A percentile compares a stretch with the other conserved stretches of the same genome.
These are phyloP conservation scores for Deroplatys truncata DNA, from an alignment of 2,888 invertebrate species.

Conservation along the genomic window DNA sequence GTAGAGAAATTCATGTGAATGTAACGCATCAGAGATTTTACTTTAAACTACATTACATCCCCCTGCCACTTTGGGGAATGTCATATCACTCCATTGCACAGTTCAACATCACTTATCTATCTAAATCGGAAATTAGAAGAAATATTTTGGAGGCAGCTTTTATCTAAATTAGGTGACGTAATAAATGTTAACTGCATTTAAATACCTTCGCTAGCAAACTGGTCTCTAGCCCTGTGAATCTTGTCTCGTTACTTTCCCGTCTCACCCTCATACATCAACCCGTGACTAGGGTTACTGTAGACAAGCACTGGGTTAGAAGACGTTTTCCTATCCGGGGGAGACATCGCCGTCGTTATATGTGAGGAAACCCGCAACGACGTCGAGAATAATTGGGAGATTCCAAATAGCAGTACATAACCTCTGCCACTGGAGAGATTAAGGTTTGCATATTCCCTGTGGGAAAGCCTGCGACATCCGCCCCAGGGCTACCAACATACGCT, in stretches of 20 bases:
- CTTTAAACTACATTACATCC: too few species aligned
- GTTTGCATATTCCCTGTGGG: not conserved
- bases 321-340: not conserved
- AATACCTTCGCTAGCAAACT: too few species aligned
- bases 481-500: not conserved
- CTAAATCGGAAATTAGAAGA: too few species aligned
- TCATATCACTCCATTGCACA: too few species aligned
- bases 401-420: not conserved
- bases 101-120: too few species aligned
- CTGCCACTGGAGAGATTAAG: not conserved
- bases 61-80: too few species aligned
- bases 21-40: too few species aligned
- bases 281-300: not conserved
- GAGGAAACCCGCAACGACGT: not conserved
- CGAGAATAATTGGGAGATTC: not conserved
- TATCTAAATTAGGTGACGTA: too few species aligned
- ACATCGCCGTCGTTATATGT: not conserved
- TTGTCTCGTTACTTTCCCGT: not conserved
- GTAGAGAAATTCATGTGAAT: too few species aligned
- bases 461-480: not conserved
- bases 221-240: too few species aligned
- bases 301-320: not conserved
- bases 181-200: too few species aligned
- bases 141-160: too few species aligned
- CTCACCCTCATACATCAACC: not conserved